A percentile compares a stretch with the other conserved stretches of the same genome.
Evolutionary conservation across 2,888 invertebrate species (phyloP).

Genomic region (Pegoplata infirma): DNA sequence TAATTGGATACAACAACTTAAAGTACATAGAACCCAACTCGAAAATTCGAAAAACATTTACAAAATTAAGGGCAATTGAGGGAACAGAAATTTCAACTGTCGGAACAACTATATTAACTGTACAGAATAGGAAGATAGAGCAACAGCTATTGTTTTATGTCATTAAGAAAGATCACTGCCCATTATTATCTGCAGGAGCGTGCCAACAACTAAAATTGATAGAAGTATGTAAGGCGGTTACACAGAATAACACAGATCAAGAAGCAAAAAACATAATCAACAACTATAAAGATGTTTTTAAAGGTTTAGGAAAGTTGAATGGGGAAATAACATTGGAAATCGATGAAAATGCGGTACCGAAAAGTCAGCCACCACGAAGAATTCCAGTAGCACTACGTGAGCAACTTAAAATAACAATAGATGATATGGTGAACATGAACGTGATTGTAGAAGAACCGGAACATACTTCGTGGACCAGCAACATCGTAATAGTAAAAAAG

Average conservation of each 20-base stretch:
- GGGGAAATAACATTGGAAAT: conserved; percentile 1
- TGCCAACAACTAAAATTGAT: too few species aligned
- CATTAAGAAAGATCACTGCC: not conserved
- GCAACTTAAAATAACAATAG: too few species aligned
- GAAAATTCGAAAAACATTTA: not conserved
- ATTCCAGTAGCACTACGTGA: conserved; percentile 12
- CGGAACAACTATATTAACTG: not conserved
- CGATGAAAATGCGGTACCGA: not conserved
- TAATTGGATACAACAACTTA: conserved; percentile 6
- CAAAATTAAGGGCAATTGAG: not conserved
- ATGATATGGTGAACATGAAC: too few species aligned
- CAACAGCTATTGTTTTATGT: not conserved
- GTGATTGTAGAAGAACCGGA: too few species aligned
- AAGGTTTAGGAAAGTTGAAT: conserved; percentile 3
- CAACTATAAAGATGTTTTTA: conserved; percentile 12
- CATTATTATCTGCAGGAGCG: too few species aligned
- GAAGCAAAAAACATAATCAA: conserved; percentile 7
- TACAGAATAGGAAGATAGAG: too few species aligned
- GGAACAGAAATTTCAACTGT: not conserved
- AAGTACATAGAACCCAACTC: not conserved
- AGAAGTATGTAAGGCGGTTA: too few species aligned
- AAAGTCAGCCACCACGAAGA: conserved; percentile 13
- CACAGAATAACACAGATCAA: not conserved
- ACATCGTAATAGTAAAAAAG: not conserved
- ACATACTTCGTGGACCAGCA: too few species aligned